These are phyloP conservation scores for Champsocephalus esox DNA, from an alignment of 2,797 vertebrate genomes.

Conservation along the genomic window DNA sequence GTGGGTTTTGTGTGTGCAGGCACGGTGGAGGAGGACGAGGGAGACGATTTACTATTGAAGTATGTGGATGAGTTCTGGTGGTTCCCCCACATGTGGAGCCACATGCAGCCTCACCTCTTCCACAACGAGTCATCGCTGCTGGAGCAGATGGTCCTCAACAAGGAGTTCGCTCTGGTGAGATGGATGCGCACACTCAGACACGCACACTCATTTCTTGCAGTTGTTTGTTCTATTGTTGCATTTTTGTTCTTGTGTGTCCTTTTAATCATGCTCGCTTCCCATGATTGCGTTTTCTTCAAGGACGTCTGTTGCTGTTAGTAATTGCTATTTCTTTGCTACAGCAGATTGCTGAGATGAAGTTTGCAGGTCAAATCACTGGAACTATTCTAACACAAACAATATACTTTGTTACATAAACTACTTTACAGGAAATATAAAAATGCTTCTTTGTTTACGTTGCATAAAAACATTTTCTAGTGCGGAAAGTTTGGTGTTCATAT, in stretches of 20 bases:
- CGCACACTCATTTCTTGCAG: conserved; percentile 36
- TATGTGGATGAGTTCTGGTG: conserved; percentile 98
- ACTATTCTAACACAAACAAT: not conserved
- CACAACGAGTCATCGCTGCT: conserved; percentile 95
- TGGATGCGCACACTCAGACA: conserved; percentile 16
- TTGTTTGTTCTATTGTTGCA: conserved; percentile 36
- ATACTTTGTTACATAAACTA: not conserved
- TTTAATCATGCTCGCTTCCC: conserved; percentile 48
- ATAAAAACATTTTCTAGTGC: not conserved
- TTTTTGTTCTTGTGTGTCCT: conserved; percentile 45
- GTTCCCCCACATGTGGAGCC: conserved; percentile 99
- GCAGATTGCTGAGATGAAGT: conserved; percentile 36
- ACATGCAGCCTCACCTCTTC: conserved; percentile 98
- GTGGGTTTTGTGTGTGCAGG: conserved; percentile 56
- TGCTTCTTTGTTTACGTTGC: not conserved
- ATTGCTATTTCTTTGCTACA: conserved; percentile 35
- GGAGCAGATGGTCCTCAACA: conserved; percentile 98
- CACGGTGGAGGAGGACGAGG: conserved; percentile 92
- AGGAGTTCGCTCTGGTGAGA: conserved; percentile 96
- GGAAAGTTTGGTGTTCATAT: not conserved
- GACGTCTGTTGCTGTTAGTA: conserved; percentile 36
- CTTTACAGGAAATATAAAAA: not conserved
- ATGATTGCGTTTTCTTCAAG: conserved; percentile 59
- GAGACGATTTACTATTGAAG: conserved; percentile 91
- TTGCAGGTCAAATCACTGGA: conserved; percentile 7